Conservation (phyloP, 2,113 vertebrate genomes). For the Pollachius pollachius region DNA sequence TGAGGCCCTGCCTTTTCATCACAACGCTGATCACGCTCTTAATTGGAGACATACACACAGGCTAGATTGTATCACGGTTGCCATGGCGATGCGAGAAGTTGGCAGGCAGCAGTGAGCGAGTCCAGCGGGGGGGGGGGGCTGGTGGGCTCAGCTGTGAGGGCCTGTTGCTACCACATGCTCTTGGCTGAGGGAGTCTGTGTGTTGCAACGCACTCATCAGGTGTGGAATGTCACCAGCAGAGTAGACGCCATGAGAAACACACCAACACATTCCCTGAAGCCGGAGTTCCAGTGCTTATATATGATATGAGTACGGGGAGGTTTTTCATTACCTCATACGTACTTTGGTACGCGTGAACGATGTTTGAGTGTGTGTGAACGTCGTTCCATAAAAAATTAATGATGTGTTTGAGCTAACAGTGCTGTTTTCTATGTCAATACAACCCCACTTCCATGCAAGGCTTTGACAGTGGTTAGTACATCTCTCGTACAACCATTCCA, state of each 20-base stretch:
- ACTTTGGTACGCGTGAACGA: background rate
- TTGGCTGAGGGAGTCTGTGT: conserved; percentile 64
- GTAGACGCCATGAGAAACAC: background rate
- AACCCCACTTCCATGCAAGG: no score
- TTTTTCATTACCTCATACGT: background rate
- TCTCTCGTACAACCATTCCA: no score
- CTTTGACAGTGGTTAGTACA: no score
- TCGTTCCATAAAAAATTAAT: no score
- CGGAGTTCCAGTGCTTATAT: conserved; percentile 46
- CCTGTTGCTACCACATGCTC: conserved; percentile 43
- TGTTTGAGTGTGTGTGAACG: conserved; percentile 18
- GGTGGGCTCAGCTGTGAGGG: conserved; percentile 17
- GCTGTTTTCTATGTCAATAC: no score
- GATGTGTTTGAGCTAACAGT: no score
- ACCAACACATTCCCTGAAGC: conserved; percentile 57
- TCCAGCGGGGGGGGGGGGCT: conserved; percentile 37
- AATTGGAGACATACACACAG: conserved; percentile 44
- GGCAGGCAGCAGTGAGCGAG: conserved; percentile 60
- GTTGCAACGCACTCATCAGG: conserved; percentile 39
- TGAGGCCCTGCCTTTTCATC: conserved; percentile 27
- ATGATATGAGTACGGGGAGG: conserved; percentile 6
- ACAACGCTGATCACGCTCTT: conserved; percentile 33
- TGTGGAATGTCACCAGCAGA: conserved; percentile 37
- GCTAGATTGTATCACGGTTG: conserved; percentile 64
- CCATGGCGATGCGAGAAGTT: conserved; percentile 64